Evolutionary conservation across 2,797 vertebrate genomes (phyloP).

Genomic region (Chelmon rostratus): DNA sequence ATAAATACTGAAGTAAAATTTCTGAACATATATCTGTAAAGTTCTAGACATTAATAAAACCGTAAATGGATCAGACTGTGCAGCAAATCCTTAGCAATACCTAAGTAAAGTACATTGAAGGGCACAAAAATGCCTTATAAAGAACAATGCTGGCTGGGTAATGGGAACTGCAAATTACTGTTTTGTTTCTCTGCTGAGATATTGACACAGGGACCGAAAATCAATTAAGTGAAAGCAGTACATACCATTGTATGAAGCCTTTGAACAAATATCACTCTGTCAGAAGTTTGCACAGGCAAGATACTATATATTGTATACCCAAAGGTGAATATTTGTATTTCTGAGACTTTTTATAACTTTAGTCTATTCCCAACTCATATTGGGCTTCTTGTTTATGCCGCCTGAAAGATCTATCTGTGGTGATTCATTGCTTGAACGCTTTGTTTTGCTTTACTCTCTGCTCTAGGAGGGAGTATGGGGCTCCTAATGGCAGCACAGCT

Average conservation of each 20-base stretch:
- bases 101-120: slow-evolving; percentile 24
- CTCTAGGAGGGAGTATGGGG: slow-evolving; percentile 62
- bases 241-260: slow-evolving; percentile 61
- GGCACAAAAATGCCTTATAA: slow-evolving; percentile 30
- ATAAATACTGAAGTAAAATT: slow-evolving; percentile 22
- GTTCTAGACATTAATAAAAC: slow-evolving; percentile 33
- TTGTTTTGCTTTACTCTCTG: slow-evolving; percentile 77
- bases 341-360: slow-evolving; percentile 74
- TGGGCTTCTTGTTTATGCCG: slow-evolving; percentile 78
- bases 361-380: slow-evolving; percentile 69
- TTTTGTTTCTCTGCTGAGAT: slow-evolving; percentile 60
- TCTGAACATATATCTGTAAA: slow-evolving; percentile 9
- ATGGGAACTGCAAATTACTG: slow-evolving; percentile 66
- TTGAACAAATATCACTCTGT: slow-evolving; percentile 68
- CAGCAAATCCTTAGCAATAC: slow-evolving; percentile 45
- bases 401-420: slow-evolving; percentile 76
- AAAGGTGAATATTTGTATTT: slow-evolving; percentile 81
- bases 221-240: slow-evolving; percentile 75
- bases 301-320: slow-evolving; percentile 61
- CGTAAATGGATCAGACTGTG: slow-evolving; percentile 20
- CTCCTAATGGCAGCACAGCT: slow-evolving; percentile 75
- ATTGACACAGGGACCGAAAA: slow-evolving; percentile 65
- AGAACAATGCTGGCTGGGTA: slow-evolving; percentile 34
- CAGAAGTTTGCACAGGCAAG: slow-evolving; percentile 62
- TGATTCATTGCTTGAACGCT: slow-evolving; percentile 80